phyloP scores from a whole-genome alignment of 2,888 invertebrate species.

The Mongoloraphidia duomilia region DNA sequence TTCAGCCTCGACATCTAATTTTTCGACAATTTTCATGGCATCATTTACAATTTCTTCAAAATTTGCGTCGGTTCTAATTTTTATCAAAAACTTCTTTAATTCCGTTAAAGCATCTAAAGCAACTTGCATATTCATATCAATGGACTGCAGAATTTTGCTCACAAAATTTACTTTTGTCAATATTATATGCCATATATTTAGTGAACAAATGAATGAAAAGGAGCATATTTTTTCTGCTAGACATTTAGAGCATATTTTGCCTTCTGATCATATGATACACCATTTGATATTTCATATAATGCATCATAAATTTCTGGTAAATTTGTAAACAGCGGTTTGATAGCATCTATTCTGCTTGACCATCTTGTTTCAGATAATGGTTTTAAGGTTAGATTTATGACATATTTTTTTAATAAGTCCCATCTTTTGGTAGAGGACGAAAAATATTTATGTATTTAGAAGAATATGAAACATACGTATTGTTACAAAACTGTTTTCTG shows the following conservation, averaged over 20 bases:
- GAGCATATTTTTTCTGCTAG: slow-evolving; percentile 7
- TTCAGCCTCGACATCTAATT: slow-evolving; percentile 14
- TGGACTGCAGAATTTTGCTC: slow-evolving; percentile 11
- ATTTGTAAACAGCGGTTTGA: slow-evolving; percentile 12
- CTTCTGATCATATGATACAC: not conserved
- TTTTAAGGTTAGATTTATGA: slow-evolving; percentile 13
- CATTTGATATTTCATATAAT: slow-evolving; percentile 9
- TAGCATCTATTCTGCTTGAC: slow-evolving; percentile 13
- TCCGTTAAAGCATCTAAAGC: slow-evolving; percentile 14
- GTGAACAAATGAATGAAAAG: slow-evolving; percentile 8
- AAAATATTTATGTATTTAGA: slow-evolving; percentile 17
- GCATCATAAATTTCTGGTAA: slow-evolving; percentile 12
- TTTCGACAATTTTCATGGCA: slow-evolving; percentile 13
- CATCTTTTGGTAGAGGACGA: slow-evolving; percentile 14
- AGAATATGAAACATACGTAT: no score
- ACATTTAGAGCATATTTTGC: slow-evolving; percentile 9
- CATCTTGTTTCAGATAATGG: slow-evolving; percentile 14
- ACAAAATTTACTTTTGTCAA: slow-evolving; percentile 15
- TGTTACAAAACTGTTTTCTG: no score
- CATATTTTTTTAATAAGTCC: slow-evolving; percentile 10
- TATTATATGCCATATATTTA: slow-evolving; percentile 12
- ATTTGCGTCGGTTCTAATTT: slow-evolving; percentile 12
- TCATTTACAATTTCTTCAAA: slow-evolving; percentile 13
- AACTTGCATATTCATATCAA: slow-evolving; percentile 14
- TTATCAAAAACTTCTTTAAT: slow-evolving; percentile 13